These are phyloP conservation scores for Polylopha cassiicola DNA, from an alignment of 2,888 invertebrate species.

Conservation along the genomic window DNA sequence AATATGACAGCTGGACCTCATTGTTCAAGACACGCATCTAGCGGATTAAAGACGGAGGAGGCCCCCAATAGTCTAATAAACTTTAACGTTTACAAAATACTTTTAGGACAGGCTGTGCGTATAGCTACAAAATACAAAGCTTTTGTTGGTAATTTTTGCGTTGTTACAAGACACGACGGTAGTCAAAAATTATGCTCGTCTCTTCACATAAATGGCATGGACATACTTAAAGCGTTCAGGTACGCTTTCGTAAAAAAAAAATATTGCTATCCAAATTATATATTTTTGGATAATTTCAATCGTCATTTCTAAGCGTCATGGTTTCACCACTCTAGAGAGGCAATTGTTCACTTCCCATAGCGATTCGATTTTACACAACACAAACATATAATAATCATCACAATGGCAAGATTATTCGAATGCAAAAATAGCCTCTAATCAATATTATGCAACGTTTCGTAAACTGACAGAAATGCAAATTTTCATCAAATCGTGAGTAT, in stretches of 20 bases:
- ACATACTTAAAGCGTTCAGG: constrained; percentile 30
- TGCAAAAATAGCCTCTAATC: constrained; percentile 29
- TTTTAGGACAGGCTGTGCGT: no score
- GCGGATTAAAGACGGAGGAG: no score
- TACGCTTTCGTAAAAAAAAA: constrained; percentile 33
- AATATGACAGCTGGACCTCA: no score
- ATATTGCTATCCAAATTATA: no score
- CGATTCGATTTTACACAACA: constrained; percentile 1
- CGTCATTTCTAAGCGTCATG: constrained; percentile 7
- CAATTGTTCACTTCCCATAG: constrained; percentile 8
- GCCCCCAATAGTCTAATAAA: no score
- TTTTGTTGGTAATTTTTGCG: no score
- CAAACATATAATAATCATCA: constrained; percentile 4
- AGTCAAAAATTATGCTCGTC: constrained; percentile 18
- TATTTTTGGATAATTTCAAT: no score
- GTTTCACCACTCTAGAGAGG: constrained; percentile 5
- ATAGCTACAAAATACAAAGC: no score
- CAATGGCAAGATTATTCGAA: constrained; percentile 52
- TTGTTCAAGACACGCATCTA: no score
- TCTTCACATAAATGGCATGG: not conserved
- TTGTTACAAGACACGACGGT: no score
- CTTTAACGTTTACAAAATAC: no score
- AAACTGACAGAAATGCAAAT: constrained; percentile 30
- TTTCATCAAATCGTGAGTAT: constrained; percentile 32
- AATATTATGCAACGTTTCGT: constrained; percentile 28